phyloP scores from a whole-genome alignment of 2,797 vertebrate species.

The Lacerta bilineata region DNA sequence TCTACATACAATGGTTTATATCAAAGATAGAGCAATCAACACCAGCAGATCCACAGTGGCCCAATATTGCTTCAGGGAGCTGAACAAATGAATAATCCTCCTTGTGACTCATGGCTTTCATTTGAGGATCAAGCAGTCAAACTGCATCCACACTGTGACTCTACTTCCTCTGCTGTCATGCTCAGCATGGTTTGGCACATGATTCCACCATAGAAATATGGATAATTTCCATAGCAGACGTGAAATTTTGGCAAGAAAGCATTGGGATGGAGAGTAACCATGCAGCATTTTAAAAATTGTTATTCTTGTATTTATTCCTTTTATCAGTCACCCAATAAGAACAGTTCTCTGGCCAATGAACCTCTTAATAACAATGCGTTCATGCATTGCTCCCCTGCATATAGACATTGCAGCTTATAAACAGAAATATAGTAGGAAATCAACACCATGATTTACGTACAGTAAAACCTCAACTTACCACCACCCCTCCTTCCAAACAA shows the following conservation, averaged over 20 bases:
- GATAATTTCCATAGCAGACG: not conserved
- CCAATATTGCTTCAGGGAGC: not conserved
- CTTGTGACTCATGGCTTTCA: not conserved
- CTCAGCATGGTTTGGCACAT: not conserved
- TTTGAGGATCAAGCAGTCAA: not conserved
- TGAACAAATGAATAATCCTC: not conserved
- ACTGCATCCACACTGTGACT: not conserved
- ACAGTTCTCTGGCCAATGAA: too few species aligned
- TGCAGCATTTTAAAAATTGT: not conserved
- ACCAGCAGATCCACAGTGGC: not conserved
- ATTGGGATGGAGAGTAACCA: not conserved
- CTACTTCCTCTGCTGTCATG: not conserved
- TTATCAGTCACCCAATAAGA: too few species aligned
- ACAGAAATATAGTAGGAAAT: not conserved
- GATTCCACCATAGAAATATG: not conserved
- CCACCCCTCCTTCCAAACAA: too few species aligned
- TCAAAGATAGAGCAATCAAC: not conserved
- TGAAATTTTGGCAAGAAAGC: not conserved
- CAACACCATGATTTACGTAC: not conserved
- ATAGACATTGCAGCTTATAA: not conserved
- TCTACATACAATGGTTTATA: not conserved
- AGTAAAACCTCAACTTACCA: too few species aligned
- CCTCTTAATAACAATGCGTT: too few species aligned
- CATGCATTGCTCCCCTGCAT: not conserved
- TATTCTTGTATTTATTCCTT: too few species aligned